These are phyloP conservation scores for Galerucella calmariensis DNA, from an alignment of 2,888 invertebrate genomes.

Conservation along the genomic window DNA sequence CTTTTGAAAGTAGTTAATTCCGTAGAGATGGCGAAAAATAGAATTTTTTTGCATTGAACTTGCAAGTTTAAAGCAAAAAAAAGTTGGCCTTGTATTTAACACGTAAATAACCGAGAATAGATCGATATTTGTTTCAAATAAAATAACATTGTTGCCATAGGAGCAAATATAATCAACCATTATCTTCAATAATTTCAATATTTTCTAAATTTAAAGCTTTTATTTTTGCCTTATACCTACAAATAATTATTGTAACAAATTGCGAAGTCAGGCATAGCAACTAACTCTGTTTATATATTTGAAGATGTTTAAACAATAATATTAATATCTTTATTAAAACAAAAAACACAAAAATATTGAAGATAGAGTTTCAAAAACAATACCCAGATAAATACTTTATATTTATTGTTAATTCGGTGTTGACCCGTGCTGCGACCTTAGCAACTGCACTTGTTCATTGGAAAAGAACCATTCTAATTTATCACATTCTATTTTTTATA, in stretches of 20 bases:
- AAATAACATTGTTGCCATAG: background rate
- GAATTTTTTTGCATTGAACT: background rate
- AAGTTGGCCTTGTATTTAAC: no score
- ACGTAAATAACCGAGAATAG: background rate
- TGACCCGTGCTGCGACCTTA: constrained; percentile 1
- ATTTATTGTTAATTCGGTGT: constrained; percentile 10
- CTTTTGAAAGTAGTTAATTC: no score
- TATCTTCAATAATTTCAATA: no score
- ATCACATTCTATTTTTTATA: background rate
- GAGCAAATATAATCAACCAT: background rate
- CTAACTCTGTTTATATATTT: constrained; percentile 1
- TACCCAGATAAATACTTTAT: constrained; percentile 11
- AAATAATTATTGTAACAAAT: background rate
- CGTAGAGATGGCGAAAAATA: background rate
- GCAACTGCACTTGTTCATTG: background rate
- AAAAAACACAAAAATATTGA: constrained; percentile 8
- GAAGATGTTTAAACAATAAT: constrained; percentile 12
- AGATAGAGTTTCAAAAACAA: constrained; percentile 10
- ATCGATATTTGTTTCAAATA: background rate
- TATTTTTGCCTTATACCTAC: background rate
- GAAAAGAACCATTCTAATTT: background rate
- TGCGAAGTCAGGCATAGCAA: constrained; percentile 3
- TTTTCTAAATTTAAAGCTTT: no score
- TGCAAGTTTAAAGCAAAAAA: background rate
- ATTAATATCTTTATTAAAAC: constrained; percentile 1